Conservation (phyloP, 37 sponge, comb jelly and placozoan genomes). For the Spongilla lacustris region DNA sequence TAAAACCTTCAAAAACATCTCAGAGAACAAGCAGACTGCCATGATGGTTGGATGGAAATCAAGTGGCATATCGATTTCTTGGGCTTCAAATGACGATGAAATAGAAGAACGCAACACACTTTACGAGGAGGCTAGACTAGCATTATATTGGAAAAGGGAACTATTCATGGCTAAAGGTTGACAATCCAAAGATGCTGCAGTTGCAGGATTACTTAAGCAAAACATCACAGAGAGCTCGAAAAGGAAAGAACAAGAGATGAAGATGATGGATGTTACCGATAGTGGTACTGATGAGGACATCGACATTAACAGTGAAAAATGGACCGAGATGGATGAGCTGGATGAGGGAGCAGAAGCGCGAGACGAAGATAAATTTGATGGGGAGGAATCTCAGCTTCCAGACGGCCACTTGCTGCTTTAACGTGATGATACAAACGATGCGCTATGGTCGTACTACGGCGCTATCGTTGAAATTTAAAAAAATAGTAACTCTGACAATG, state of each 20-base stretch:
- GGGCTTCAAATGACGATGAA: background rate
- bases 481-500: no score
- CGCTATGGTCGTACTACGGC: no score
- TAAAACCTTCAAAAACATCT: background rate
- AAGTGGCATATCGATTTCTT: conserved; percentile 10
- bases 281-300: background rate
- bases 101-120: background rate
- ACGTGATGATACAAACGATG: no score
- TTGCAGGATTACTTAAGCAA: background rate
- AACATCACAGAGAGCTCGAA: background rate
- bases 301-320: background rate
- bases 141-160: background rate
- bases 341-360: background rate
- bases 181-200: background rate
- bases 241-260: background rate
- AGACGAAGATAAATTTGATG: background rate
- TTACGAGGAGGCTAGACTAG: background rate
- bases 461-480: background rate
- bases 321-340: background rate
- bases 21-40: background rate
- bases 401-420: background rate
- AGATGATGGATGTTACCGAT: background rate
- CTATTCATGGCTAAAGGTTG: background rate
- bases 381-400: background rate
- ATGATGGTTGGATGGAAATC: background rate